Percentiles rank a stretch among this genome's conserved stretches.
These are phyloP conservation scores for Apamea crenata DNA, from an alignment of 2,888 invertebrate species.

Conservation along the genomic window DNA sequence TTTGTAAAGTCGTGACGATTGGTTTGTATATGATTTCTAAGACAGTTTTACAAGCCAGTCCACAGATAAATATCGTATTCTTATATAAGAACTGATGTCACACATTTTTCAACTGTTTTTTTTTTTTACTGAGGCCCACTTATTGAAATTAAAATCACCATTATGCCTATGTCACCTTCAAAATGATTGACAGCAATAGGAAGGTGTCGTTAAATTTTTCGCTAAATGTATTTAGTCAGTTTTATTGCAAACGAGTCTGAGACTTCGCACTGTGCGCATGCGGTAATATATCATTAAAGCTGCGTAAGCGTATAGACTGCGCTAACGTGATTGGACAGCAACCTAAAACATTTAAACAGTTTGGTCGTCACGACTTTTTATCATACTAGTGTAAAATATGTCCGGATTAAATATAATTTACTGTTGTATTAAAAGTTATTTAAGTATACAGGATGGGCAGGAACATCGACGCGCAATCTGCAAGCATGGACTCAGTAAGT, in stretches of 20 bases:
- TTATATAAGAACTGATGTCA: background rate
- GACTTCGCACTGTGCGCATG: background rate
- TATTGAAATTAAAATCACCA: background rate
- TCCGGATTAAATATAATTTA: conserved; percentile 40
- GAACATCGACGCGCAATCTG: background rate
- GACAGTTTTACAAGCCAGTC: background rate
- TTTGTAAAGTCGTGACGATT: conserved; percentile 11
- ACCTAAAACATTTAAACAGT: background rate
- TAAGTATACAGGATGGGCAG: conserved; percentile 23
- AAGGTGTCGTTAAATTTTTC: background rate
- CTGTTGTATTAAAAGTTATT: conserved; percentile 55
- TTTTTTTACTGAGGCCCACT: background rate
- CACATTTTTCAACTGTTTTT: too few relatives aligned
- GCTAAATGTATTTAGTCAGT: background rate
- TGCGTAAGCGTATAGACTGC: background rate
- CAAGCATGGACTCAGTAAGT: background rate
- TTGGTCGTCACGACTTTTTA: conserved; percentile 17
- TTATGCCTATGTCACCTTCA: background rate
- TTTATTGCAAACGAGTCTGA: background rate
- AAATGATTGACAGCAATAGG: background rate
- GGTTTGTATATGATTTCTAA: background rate
- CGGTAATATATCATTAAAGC: background rate
- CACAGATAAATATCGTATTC: background rate
- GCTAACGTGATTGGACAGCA: background rate
- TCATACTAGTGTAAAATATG: conserved; percentile 17